phyloP scores from a whole-genome alignment of 2,797 vertebrate species.

The Melanotaenia parkinsoni region DNA sequence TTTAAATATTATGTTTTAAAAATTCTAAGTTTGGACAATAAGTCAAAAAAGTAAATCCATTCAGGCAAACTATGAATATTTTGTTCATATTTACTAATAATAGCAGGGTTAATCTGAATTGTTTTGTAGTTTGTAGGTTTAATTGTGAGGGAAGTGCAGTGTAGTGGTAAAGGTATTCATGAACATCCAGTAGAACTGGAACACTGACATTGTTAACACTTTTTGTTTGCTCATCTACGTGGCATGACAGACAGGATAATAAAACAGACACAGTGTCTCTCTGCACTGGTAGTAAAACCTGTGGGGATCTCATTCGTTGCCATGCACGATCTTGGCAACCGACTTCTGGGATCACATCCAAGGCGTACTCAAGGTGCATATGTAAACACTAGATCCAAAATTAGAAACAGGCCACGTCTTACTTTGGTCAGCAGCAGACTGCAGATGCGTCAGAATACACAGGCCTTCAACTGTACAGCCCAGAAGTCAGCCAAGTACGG shows the following conservation, averaged over 20 bases:
- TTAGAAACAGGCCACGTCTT: conserved; percentile 51
- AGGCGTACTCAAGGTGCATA: conserved; percentile 54
- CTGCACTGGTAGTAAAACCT: conserved; percentile 49
- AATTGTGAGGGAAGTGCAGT: background rate
- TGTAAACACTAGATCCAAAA: conserved; percentile 61
- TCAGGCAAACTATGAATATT: too few species aligned
- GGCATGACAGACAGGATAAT: conserved; percentile 4
- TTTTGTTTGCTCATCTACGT: background rate
- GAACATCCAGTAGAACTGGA: conserved; percentile 11
- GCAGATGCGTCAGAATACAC: conserved; percentile 42
- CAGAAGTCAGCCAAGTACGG: background rate
- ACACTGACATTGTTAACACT: background rate
- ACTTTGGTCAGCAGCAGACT: conserved; percentile 18
- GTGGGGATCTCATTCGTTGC: conserved; percentile 49
- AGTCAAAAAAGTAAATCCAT: too few species aligned
- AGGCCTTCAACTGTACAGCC: background rate
- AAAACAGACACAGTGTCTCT: conserved; percentile 21
- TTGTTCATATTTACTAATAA: background rate
- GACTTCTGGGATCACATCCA: conserved; percentile 45
- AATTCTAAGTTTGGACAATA: background rate
- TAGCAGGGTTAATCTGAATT: background rate
- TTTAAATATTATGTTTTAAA: background rate
- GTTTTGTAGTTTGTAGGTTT: background rate
- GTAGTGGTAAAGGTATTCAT: background rate
- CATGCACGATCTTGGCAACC: conserved; percentile 45